These are phyloP conservation scores for Panagrolaimus sp. DNA, from an alignment of 1,140 invertebrate genomes.

Conservation along the genomic window DNA sequence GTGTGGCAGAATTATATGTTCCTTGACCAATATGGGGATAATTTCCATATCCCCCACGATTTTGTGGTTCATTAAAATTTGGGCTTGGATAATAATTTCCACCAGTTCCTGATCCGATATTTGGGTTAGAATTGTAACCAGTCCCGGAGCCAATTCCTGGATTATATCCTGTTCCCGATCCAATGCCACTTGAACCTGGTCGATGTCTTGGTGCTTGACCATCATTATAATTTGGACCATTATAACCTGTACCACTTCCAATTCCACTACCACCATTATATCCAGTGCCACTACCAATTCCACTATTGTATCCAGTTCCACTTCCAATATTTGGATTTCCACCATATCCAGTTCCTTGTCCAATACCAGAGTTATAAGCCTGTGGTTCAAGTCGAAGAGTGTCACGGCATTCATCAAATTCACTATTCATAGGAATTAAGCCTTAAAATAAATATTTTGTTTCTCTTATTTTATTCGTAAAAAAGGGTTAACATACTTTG, in stretches of 20 bases:
- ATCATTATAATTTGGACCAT: no score
- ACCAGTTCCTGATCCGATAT: background rate
- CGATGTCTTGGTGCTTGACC: no score
- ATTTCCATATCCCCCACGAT: no score
- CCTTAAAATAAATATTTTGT: background rate
- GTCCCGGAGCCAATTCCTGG: background rate
- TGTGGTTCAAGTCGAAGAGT: background rate
- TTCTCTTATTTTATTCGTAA: no score
- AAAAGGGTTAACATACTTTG: background rate
- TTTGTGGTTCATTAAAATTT: background rate
- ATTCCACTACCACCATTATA: background rate
- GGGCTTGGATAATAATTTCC: slow-evolving; percentile 1
- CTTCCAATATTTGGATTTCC: background rate
- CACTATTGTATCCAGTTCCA: background rate
- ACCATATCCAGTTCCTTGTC: background rate
- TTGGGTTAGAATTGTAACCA: background rate
- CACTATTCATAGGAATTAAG: background rate
- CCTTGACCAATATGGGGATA: no score
- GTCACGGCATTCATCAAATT: slow-evolving; percentile 8
- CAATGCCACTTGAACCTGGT: background rate
- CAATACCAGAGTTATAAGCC: background rate
- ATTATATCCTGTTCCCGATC: background rate
- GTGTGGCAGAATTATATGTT: no score
- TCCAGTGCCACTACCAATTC: background rate
- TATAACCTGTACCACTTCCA: background rate